Evolutionary conservation across 2,888 invertebrate species (phyloP).

Genomic region (Venusia cambrica): DNA sequence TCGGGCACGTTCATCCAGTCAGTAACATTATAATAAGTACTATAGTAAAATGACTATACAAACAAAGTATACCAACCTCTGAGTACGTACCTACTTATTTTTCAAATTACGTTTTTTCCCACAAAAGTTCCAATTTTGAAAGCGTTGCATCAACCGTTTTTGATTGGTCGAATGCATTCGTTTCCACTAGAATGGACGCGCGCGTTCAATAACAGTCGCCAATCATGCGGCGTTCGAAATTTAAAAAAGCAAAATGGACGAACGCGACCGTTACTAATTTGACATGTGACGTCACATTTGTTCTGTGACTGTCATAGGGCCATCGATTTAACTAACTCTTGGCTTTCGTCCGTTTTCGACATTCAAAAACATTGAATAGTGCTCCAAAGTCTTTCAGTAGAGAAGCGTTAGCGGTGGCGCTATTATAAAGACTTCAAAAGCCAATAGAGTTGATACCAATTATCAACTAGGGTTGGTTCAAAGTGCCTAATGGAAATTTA

Average conservation of each 20-base stretch:
- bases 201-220: constrained; percentile 64
- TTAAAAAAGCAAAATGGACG: constrained; percentile 71
- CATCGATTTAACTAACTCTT: constrained; percentile 19
- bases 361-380: constrained; percentile 17
- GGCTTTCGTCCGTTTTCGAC: constrained; percentile 8
- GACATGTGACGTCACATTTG: constrained; percentile 72
- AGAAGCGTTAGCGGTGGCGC: constrained; percentile 19
- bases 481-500: constrained; percentile 76
- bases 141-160: constrained; percentile 34
- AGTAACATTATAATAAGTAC: too few species aligned
- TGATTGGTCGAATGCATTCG: constrained; percentile 47
- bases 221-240: constrained; percentile 68
- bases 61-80: too few species aligned
- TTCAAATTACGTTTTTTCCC: constrained; percentile 1
- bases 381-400: constrained; percentile 27
- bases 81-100: too few species aligned
- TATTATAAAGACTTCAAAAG: constrained; percentile 27
- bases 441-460: constrained; percentile 42
- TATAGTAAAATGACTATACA: too few species aligned
- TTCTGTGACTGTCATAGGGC: constrained; percentile 48
- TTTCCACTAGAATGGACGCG: constrained; percentile 48
- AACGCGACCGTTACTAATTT: constrained; percentile 70
- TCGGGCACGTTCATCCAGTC: too few species aligned
- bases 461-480: constrained; percentile 43
- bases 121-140: constrained; percentile 15